Conservation (phyloP, 2,113 vertebrate genomes). For the Capreolus pygargus region DNA sequence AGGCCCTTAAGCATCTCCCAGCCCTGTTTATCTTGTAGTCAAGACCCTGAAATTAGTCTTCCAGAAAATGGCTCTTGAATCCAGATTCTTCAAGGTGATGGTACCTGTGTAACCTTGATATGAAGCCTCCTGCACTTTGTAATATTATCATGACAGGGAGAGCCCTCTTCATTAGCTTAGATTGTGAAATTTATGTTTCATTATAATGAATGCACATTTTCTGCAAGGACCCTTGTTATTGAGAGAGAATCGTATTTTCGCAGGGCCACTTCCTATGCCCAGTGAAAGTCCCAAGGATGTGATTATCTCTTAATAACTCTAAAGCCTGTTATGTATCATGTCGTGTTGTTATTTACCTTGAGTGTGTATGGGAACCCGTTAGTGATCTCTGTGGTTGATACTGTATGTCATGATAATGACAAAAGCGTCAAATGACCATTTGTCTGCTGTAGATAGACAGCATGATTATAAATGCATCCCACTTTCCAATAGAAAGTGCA, state of each 20-base stretch:
- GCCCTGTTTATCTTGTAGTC: not conserved
- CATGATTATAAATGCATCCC: not conserved
- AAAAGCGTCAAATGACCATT: slow-evolving; percentile 63
- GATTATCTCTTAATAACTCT: slow-evolving; percentile 73
- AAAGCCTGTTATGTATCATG: slow-evolving; percentile 31
- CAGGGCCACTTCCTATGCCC: slow-evolving; percentile 28
- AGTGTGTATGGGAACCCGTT: not conserved
- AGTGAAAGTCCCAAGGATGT: slow-evolving; percentile 64
- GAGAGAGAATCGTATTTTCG: slow-evolving; percentile 65
- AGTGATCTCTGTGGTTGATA: slow-evolving; percentile 60
- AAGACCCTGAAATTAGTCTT: not conserved
- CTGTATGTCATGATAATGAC: slow-evolving; percentile 15
- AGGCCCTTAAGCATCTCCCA: not conserved
- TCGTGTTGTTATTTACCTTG: slow-evolving; percentile 51
- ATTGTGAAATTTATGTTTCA: not conserved
- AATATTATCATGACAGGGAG: not conserved
- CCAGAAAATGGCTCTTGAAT: not conserved
- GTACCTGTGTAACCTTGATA: not conserved
- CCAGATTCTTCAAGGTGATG: not conserved
- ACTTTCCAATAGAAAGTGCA: not conserved
- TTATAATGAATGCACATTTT: slow-evolving; percentile 56
- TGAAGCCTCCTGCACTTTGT: not conserved
- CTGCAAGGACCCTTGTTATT: slow-evolving; percentile 70
- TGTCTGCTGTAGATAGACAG: slow-evolving; percentile 13
- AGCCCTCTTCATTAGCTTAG: not conserved